Evolutionary conservation across 2,113 vertebrate species (phyloP), one percentile per base, ranked within the genome.

Genomic region (Camarhynchus parvulus): DNA sequence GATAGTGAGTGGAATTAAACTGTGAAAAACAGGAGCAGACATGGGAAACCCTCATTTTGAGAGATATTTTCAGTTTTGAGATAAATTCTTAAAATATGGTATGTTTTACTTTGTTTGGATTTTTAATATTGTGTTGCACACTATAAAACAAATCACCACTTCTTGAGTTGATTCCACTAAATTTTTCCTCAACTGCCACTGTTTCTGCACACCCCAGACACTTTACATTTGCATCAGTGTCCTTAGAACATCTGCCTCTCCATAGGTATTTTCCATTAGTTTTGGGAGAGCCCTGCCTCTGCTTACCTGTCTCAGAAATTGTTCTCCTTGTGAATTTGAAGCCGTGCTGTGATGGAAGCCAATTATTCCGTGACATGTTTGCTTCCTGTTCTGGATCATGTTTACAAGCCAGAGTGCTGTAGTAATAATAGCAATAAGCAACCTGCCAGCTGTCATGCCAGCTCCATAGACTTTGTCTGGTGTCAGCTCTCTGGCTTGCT

Each of bases 341-440:
- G 81, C 52, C 70, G 41, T 83, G 79, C 88, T 89, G 86, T 74
- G 77, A 49, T 73, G n/a, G 92, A 61, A 89, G 75, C 83, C 63
- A 90, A 58, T 93, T 93, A 93, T 68, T 85, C 77, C 0, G 2
- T 95, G 93, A 68, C 75, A 78, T 80, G 80, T 89, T 97, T 92
- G 80, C 91, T 95, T 95, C 91, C 91, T 96, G 83, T 87, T 87
- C 89, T 83, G 83, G 89, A 88, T 96, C 91, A 83, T 85, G 77
- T 94, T 96, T 97, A 92, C 83, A 88, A 91, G 88, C 68, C 67
- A 8, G 73, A 85, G 42, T 37, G 33, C 80, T 89, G 72, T 55
- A 81, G 82, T 90, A 95, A 94, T 95, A 94, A 89, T 95, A 96
- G 89, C 72, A 92, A 76, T 91, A 86, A 95, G 86, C 52, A 72